Conservation (phyloP, 2,797 vertebrate species). For the Acridotheres tristis region DNA sequence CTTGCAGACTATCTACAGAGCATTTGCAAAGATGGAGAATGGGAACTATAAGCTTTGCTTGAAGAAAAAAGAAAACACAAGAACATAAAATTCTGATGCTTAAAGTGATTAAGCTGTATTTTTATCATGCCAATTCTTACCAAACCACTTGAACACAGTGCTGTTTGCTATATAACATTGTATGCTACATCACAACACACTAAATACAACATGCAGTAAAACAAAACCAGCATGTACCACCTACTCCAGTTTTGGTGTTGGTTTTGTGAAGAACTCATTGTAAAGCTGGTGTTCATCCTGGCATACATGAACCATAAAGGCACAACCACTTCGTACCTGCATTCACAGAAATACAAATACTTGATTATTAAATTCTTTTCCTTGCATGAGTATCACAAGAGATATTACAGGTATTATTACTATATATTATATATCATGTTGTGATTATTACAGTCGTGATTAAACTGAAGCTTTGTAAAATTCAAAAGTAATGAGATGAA, state of each 20-base stretch:
- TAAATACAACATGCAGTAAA: background rate
- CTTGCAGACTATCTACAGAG: background rate
- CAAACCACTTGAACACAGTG: background rate
- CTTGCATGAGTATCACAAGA: background rate
- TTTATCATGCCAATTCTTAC: background rate
- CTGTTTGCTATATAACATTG: background rate
- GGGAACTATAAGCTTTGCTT: background rate
- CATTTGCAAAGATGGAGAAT: background rate
- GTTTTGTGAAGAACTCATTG: conserved; percentile 95
- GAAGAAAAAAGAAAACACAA: background rate
- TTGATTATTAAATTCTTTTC: background rate
- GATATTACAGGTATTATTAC: background rate
- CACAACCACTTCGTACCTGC: conserved; percentile 96
- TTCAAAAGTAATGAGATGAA: background rate
- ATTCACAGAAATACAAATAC: conserved; percentile 28
- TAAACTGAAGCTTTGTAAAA: background rate
- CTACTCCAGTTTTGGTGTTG: conserved; percentile 92
- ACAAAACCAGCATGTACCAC: conserved; percentile 69
- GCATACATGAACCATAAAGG: conserved; percentile 98
- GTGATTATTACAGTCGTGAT: background rate
- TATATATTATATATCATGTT: background rate
- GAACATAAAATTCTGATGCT: background rate
- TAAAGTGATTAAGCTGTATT: background rate
- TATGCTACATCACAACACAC: background rate
- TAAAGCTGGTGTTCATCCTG: conserved; percentile 98